Conservation (phyloP, 2,113 vertebrate genomes). For the Fregetta grallaria region DNA sequence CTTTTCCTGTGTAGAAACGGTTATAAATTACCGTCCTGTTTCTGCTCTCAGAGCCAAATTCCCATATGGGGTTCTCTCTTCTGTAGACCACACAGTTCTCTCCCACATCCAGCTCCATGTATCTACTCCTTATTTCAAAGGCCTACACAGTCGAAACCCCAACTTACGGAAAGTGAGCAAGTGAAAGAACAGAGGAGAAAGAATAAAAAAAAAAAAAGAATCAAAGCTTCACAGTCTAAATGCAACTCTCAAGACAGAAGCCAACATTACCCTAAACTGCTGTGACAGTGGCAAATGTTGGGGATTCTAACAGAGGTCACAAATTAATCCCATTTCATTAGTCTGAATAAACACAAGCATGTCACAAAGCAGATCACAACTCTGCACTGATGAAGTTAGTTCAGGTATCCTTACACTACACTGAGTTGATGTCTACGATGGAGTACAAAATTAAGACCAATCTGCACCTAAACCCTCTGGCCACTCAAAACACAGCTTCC, state of each 20-base stretch:
- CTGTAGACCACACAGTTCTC: neutral
- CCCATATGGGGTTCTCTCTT: neutral
- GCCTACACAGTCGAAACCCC: neutral
- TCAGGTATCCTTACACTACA: neutral
- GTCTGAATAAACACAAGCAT: neutral
- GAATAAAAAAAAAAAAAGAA: neutral
- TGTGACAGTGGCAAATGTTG: neutral
- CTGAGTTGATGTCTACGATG: fast-evolving
- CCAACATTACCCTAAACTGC: neutral
- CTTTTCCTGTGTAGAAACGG: neutral
- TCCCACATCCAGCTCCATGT: neutral
- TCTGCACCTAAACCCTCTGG: neutral
- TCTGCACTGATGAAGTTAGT: neutral
- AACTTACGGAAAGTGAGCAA: neutral
- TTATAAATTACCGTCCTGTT: neutral
- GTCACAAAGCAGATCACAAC: neutral
- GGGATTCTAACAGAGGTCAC: neutral
- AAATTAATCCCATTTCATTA: neutral
- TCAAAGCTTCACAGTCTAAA: neutral
- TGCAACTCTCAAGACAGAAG: neutral
- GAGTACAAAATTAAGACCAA: neutral
- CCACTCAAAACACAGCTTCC: neutral
- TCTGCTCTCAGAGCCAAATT: neutral
- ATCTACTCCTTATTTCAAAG: neutral
- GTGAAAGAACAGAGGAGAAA: neutral